These are phyloP conservation scores for Andricus quercusramuli DNA, from an alignment of 2,888 invertebrate genomes.

Conservation along the genomic window DNA sequence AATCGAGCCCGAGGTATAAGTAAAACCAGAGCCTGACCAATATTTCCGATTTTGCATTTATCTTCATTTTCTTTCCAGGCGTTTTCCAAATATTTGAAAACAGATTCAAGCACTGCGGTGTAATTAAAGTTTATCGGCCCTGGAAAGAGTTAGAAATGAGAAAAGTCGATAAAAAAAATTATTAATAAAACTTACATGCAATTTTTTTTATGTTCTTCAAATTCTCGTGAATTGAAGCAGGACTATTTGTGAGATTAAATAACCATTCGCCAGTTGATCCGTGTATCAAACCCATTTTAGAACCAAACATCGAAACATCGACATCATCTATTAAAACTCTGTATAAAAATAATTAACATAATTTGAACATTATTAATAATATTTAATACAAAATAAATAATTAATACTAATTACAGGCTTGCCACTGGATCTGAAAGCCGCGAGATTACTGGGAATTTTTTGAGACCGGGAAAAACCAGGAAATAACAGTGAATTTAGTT, in stretches of 20 bases:
- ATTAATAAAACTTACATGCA: conserved; percentile 57
- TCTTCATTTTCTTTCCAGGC: conserved; percentile 60
- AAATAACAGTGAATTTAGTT: too few relatives aligned
- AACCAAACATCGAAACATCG: conserved; percentile 82
- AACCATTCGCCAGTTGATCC: conserved; percentile 83
- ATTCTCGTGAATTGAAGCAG: conserved; percentile 77
- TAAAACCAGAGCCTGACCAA: conserved; percentile 67
- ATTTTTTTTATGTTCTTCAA: conserved; percentile 61
- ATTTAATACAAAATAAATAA: background rate
- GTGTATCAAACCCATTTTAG: conserved; percentile 83
- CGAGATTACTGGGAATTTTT: too few relatives aligned
- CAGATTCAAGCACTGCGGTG: conserved; percentile 54
- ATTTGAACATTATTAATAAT: conserved; percentile 19
- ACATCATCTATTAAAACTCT: conserved; percentile 82
- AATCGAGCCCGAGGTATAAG: conserved; percentile 60
- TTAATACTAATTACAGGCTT: background rate
- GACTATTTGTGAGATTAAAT: conserved; percentile 81
- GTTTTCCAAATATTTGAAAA: conserved; percentile 59
- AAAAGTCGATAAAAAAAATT: background rate
- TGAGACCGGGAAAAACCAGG: too few relatives aligned
- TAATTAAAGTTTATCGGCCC: conserved; percentile 67
- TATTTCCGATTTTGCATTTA: conserved; percentile 60
- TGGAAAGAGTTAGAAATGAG: conserved; percentile 39
- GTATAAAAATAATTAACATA: conserved; percentile 48
- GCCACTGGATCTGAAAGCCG: too few relatives aligned